Conservation (phyloP, 1,140 invertebrate genomes). For the Atta colombica region DNA sequence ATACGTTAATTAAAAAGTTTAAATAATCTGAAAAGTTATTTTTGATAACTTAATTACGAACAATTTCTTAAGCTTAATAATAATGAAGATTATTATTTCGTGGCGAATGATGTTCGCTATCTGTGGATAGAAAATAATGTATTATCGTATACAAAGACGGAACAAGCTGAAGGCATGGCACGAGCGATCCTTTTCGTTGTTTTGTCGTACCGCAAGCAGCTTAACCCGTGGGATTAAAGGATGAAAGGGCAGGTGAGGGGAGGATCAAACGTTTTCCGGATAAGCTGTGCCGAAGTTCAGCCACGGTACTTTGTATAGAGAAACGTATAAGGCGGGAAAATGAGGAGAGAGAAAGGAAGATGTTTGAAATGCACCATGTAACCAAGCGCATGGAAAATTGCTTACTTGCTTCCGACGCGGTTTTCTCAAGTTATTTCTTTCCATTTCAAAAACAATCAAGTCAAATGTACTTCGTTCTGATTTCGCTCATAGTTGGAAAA, state of each 20-base stretch:
- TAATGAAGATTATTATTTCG: not conserved
- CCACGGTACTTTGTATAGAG: constrained; percentile 5
- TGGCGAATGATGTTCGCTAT: constrained; percentile 2
- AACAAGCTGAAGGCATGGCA: constrained; percentile 26
- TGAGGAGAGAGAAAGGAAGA: not conserved
- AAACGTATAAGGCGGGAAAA: constrained; percentile 34
- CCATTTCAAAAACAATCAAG: constrained; percentile 30
- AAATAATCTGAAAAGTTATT: not conserved
- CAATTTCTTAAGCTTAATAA: not conserved
- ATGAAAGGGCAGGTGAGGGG: constrained; percentile 64
- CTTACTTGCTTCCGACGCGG: constrained; percentile 12
- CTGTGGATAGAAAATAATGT: constrained; percentile 13
- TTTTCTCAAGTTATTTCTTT: not conserved
- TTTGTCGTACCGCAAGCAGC: constrained; percentile 73
- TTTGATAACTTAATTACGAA: not conserved
- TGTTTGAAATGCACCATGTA: constrained; percentile 50
- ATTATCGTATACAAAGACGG: constrained; percentile 35
- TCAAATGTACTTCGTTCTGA: constrained; percentile 6
- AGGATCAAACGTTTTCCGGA: constrained; percentile 75
- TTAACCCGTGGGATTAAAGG: constrained; percentile 73
- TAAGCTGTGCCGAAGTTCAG: constrained; percentile 62
- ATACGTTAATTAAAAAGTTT: not conserved
- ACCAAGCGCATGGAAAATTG: constrained; percentile 44
- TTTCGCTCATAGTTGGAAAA: constrained; percentile 10
- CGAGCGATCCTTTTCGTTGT: constrained; percentile 66